Evolutionary conservation across 1,140 invertebrate species (phyloP).

Genomic region (Cydia strobilella): DNA sequence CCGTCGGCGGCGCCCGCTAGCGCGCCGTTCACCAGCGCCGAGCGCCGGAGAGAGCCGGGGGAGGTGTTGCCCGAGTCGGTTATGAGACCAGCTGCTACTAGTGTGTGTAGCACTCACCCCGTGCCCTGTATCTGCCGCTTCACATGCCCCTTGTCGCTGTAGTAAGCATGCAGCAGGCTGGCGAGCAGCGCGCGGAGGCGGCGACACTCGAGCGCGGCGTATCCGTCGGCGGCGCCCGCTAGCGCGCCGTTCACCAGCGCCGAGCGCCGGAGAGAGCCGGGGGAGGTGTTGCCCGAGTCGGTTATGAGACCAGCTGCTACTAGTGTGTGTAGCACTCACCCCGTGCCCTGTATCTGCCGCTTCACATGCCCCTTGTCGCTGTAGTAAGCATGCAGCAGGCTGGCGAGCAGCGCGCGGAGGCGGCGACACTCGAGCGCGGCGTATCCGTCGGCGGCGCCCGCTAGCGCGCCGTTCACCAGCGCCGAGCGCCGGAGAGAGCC

Average conservation of each 20-base stretch:
- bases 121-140: slow-evolving; percentile 90
- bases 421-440: slow-evolving; percentile 62
- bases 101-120: slow-evolving; percentile 66
- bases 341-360: slow-evolving; percentile 86
- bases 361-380: slow-evolving; percentile 97
- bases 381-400: slow-evolving; percentile 93
- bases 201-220: slow-evolving; percentile 61
- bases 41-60: slow-evolving; percentile 63
- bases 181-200: slow-evolving; percentile 69
- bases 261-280: slow-evolving; percentile 65
- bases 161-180: slow-evolving; percentile 90
- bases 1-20: slow-evolving; percentile 71
- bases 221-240: slow-evolving; percentile 69
- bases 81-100: slow-evolving; percentile 42
- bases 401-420: slow-evolving; percentile 67
- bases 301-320: slow-evolving; percentile 67
- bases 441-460: too few relatives aligned
- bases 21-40: slow-evolving; percentile 69
- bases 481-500: slow-evolving; percentile 65
- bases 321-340: slow-evolving; percentile 62
- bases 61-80: slow-evolving; percentile 55
- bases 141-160: slow-evolving; percentile 96
- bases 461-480: too few relatives aligned
- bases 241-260: slow-evolving; percentile 71
- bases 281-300: slow-evolving; percentile 51